Base-by-base conservation (phyloP, 2,888 invertebrate genomes). In the Ischnura elegans region DNA sequence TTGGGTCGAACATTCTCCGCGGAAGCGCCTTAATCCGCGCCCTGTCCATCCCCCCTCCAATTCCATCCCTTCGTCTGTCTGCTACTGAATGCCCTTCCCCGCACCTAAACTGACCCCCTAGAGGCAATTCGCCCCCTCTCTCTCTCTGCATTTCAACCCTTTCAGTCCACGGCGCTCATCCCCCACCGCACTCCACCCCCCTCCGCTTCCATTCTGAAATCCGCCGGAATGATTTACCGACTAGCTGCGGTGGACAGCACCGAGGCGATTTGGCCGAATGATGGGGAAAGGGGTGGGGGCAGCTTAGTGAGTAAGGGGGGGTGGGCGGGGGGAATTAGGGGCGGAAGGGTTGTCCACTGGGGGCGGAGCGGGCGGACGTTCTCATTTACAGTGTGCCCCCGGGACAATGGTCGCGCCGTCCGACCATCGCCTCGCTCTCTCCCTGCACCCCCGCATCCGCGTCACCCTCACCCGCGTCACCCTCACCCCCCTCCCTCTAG, bases 181-280 rank as follows among this genome's bases (percentile, higher is more conserved):
- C 76, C 76, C 76, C n/a, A n/a, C 51, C 13, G 2, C 76, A 3
- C n/a, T 36, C 10, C 45, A 43, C 86, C 86, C 86, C 46, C 10
- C 45, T 21, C 86, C 86, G 45, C 46, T 85, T 86, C 86, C 36
- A 76, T 76, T 36, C 76, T 76, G 86, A 66, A 90, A 90, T 90
- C 90, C 90, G 25, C 61, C 42, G 61, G 90, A 90, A 90, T 90
- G 90, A 90, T 90, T 61, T 90, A 90, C 55, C 90, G 90, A 55
- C 90, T 55, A 46, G 86, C 86, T 86, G 43, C 86, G 86, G 86
- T 86, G 86, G 86, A 86, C 86, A 86, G 86, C 45, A n/a, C 45
- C 45, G 86, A 86, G 86, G 86, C 86, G 86, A 86, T 86, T 86
- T 86, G 86, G 86, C 86, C 46, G 86, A 46, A 86, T 46, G 86